Evolutionary conservation across 37 sponge, comb jelly and placozoan species (phyloP).

Genomic region (Tethya wilhelma): DNA sequence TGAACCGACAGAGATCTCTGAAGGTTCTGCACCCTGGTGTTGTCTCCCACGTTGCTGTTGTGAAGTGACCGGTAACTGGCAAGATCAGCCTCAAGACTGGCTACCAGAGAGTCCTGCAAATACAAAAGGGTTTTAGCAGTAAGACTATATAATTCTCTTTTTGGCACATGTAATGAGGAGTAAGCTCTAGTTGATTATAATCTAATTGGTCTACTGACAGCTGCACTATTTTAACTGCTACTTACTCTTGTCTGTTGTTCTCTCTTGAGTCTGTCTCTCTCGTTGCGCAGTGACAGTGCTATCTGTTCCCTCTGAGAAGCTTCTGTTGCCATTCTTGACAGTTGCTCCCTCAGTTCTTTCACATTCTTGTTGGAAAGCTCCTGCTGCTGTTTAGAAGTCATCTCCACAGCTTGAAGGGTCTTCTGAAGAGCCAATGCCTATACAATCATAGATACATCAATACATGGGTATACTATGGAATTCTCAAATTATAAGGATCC

Average conservation of each 20-base stretch:
- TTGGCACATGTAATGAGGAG: background rate
- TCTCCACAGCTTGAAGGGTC: slow-evolving; percentile 30
- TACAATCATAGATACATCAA: background rate
- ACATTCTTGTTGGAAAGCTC: slow-evolving; percentile 19
- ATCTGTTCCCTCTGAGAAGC: slow-evolving; percentile 16
- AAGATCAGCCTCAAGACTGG: slow-evolving; percentile 35
- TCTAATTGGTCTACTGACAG: background rate
- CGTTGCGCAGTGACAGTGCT: background rate
- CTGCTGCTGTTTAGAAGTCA: slow-evolving; percentile 33
- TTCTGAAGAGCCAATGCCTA: slow-evolving; percentile 36
- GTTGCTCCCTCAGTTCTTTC: slow-evolving; percentile 10
- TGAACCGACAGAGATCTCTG: slow-evolving; percentile 24
- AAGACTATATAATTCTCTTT: too few species aligned
- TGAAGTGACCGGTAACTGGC: slow-evolving; percentile 10
- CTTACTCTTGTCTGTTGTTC: slow-evolving; percentile 22
- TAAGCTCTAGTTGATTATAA: background rate
- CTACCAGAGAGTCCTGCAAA: slow-evolving; percentile 25
- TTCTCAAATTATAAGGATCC: too few species aligned
- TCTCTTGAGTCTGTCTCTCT: slow-evolving; percentile 21
- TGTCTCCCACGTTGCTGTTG: background rate
- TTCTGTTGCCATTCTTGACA: slow-evolving; percentile 4
- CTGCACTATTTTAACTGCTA: slow-evolving; percentile 6
- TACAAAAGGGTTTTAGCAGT: too few species aligned
- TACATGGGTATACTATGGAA: too few species aligned
- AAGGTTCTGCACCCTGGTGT: background rate